These are phyloP conservation scores for Smittia aterrima DNA, from an alignment of 2,888 invertebrate species.

Conservation along the genomic window DNA sequence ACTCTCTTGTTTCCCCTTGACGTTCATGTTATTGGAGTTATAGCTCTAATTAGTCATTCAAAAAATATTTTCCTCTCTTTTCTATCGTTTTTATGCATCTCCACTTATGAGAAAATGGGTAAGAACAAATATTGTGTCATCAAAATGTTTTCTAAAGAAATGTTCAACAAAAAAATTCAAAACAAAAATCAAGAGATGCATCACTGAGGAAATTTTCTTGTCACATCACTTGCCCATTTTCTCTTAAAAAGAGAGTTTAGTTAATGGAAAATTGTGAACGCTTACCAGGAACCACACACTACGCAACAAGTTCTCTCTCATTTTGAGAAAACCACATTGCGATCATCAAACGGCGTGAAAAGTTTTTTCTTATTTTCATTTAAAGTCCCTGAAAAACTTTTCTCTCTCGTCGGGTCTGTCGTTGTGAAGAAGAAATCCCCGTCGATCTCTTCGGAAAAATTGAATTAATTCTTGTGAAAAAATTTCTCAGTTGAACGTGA, in stretches of 20 bases:
- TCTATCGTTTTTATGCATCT: not conserved
- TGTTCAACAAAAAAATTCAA: no score
- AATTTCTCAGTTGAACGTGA: constrained; percentile 20
- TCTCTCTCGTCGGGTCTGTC: not conserved
- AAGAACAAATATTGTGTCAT: no score
- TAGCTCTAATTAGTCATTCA: constrained; percentile 6
- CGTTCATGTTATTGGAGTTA: not conserved
- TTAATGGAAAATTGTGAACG: no score
- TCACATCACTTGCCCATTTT: no score
- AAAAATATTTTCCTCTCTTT: not conserved
- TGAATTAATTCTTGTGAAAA: constrained; percentile 6
- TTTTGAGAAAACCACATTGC: not conserved
- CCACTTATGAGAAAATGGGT: not conserved
- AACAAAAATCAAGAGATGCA: no score
- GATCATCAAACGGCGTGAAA: not conserved
- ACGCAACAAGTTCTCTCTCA: not conserved
- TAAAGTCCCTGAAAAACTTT: constrained; percentile 13
- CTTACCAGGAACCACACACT: not conserved
- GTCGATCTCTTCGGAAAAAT: not conserved
- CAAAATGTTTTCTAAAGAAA: no score
- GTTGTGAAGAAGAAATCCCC: not conserved
- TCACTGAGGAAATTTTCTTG: no score
- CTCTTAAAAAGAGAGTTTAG: no score
- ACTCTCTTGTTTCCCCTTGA: not conserved
- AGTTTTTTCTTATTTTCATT: constrained; percentile 2